A percentile compares a stretch with the other conserved stretches of the same genome.
Evolutionary conservation across 2,888 invertebrate species (phyloP).

Genomic region (Carabus problematicus): DNA sequence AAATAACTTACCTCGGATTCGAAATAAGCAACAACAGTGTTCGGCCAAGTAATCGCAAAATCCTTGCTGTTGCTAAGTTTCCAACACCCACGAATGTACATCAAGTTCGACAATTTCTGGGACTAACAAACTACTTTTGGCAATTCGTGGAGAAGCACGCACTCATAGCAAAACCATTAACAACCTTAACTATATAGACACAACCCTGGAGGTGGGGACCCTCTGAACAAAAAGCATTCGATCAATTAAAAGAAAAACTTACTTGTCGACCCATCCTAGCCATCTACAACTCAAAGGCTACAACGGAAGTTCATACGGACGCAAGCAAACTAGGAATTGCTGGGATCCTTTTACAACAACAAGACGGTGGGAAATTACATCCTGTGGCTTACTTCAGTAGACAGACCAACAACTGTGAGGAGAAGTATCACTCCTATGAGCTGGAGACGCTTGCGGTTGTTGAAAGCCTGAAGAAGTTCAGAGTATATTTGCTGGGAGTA

Average conservation of each 20-base stretch:
- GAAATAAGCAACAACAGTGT: constrained; percentile 46
- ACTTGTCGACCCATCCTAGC: constrained; percentile 1
- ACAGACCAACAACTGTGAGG: constrained; percentile 47
- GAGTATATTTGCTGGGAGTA: constrained; percentile 45
- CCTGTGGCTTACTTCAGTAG: constrained; percentile 48
- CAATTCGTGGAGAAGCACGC: constrained; percentile 25
- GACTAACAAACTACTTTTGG: constrained; percentile 43
- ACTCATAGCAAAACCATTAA: constrained; percentile 3
- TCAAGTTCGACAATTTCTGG: constrained; percentile 50
- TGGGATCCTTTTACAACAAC: constrained; percentile 45
- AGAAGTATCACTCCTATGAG: constrained; percentile 50
- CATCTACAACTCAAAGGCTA: not conserved
- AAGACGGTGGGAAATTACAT: constrained; percentile 33
- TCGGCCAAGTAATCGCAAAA: not conserved
- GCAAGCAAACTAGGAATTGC: constrained; percentile 44
- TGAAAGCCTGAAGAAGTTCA: constrained; percentile 45
- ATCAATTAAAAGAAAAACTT: constrained; percentile 28
- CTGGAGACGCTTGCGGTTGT: constrained; percentile 50
- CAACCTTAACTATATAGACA: not conserved
- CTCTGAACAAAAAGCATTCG: constrained; percentile 27
- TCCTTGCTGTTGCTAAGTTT: constrained; percentile 44
- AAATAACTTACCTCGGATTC: constrained; percentile 48
- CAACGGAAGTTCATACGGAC: constrained; percentile 44
- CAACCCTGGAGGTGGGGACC: not conserved
- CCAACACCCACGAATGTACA: constrained; percentile 47